A percentile compares a stretch with the other conserved stretches of the same genome.
Evolutionary conservation across 1,140 invertebrate genomes (phyloP).

Genomic region (Pemphigus obesinymphae): DNA sequence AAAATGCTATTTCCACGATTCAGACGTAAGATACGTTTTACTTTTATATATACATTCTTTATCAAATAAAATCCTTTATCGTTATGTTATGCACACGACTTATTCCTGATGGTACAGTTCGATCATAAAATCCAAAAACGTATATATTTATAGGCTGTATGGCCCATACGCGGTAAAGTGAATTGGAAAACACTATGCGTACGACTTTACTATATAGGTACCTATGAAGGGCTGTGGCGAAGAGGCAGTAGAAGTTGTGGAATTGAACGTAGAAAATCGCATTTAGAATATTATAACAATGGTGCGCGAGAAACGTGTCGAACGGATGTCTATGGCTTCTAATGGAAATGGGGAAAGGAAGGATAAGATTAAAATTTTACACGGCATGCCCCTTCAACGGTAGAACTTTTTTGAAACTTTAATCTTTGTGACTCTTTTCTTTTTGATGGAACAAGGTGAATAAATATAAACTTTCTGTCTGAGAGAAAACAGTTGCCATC

Average conservation of each 20-base stretch:
- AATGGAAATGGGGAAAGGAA: not conserved
- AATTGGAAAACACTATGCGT: constrained; percentile 25
- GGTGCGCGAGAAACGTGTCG: not conserved
- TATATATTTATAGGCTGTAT: not conserved
- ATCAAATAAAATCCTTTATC: not conserved
- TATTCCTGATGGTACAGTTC: not conserved
- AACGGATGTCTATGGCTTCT: constrained; percentile 21
- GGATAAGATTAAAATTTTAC: constrained; percentile 21
- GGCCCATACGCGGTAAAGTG: not conserved
- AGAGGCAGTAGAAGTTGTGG: not conserved
- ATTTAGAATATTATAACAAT: constrained; percentile 38
- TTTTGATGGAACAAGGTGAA: not conserved
- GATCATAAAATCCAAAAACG: not conserved
- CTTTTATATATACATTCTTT: not conserved
- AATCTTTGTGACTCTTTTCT: not conserved
- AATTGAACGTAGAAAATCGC: constrained; percentile 19
- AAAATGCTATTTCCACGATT: not conserved
- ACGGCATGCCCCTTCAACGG: not conserved
- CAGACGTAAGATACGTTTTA: not conserved
- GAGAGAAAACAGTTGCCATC: not conserved
- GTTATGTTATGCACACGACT: not conserved
- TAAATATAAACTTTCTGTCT: constrained; percentile 7
- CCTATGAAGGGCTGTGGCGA: too few species aligned
- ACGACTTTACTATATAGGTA: not conserved
- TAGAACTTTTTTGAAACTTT: constrained; percentile 17